phyloP scores from a whole-genome alignment of 2,888 invertebrate species.

The Nematopogon swammerdamellus region DNA sequence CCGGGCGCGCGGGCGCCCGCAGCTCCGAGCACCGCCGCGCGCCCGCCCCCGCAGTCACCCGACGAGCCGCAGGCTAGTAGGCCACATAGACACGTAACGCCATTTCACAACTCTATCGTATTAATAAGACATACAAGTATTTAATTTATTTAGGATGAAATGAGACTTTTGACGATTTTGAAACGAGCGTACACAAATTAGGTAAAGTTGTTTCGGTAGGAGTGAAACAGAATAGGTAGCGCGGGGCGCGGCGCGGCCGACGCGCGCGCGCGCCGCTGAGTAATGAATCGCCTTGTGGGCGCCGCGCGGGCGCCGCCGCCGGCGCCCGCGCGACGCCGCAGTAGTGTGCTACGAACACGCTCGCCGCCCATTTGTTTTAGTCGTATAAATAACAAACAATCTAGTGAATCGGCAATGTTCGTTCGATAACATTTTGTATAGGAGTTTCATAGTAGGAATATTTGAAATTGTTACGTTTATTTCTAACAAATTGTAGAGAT shows the following conservation, averaged over 20 bases:
- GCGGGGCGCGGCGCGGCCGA: neutral
- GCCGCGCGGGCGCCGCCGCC: slow-evolving; percentile 6
- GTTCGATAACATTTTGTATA: slow-evolving; percentile 37
- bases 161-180: neutral
- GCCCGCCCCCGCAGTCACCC: slow-evolving; percentile 6
- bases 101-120: neutral
- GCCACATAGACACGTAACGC: slow-evolving; percentile 28
- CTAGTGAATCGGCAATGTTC: slow-evolving; percentile 52
- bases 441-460: slow-evolving; percentile 53
- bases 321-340: slow-evolving; percentile 13
- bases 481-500: slow-evolving; percentile 18
- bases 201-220: neutral
- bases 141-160: neutral
- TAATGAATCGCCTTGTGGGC: no score
- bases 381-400: slow-evolving; percentile 32
- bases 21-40: neutral
- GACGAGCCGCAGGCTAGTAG: slow-evolving; percentile 22
- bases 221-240: neutral
- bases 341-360: slow-evolving; percentile 17
- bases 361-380: slow-evolving; percentile 46
- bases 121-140: neutral
- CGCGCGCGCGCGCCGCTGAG: no score
- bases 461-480: slow-evolving; percentile 50
- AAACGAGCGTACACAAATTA: neutral
- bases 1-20: slow-evolving; percentile 1